Evolutionary conservation across 2,888 invertebrate species (phyloP).

Genomic region (Trichopoda pennipes): DNA sequence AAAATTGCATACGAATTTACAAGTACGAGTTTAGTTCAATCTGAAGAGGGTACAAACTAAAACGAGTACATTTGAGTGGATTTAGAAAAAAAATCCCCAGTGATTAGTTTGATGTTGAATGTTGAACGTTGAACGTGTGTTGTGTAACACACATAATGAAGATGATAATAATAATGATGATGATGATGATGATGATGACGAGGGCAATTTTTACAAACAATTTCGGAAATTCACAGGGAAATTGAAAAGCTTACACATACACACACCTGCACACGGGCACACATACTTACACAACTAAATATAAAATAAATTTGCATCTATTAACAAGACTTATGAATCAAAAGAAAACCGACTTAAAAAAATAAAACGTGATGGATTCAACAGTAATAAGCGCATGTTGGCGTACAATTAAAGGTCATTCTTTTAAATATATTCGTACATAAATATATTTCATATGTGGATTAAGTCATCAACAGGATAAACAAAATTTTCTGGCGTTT

Average conservation of each 20-base stretch:
- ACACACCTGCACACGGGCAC: not conserved
- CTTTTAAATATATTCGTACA: conserved; percentile 9
- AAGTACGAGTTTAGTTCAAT: conserved; percentile 42
- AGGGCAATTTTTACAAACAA: conserved; percentile 60
- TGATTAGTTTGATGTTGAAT: conserved; percentile 51
- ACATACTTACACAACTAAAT: too few relatives aligned
- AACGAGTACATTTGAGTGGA: conserved; percentile 58
- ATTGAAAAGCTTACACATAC: conserved; percentile 48
- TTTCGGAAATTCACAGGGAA: conserved; percentile 68
- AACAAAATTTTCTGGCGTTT: too few relatives aligned
- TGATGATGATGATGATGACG: conserved; percentile 44
- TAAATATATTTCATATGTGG: too few relatives aligned
- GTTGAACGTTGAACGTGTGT: conserved; percentile 36
- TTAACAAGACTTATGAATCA: conserved; percentile 21
- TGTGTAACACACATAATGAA: conserved; percentile 53
- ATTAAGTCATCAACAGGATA: not conserved
- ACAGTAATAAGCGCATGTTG: conserved; percentile 7
- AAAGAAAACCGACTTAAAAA: not conserved
- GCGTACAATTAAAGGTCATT: conserved; percentile 39
- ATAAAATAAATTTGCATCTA: conserved; percentile 42
- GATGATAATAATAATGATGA: conserved; percentile 16
- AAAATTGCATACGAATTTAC: conserved; percentile 48
- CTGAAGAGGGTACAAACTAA: conserved; percentile 56
- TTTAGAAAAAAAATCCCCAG: conserved; percentile 42
- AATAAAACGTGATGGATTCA: conserved; percentile 49